Percentiles rank a stretch among this genome's conserved stretches.
Evolutionary conservation across 2,888 invertebrate genomes (phyloP).

Genomic region (Phengaris alcon): DNA sequence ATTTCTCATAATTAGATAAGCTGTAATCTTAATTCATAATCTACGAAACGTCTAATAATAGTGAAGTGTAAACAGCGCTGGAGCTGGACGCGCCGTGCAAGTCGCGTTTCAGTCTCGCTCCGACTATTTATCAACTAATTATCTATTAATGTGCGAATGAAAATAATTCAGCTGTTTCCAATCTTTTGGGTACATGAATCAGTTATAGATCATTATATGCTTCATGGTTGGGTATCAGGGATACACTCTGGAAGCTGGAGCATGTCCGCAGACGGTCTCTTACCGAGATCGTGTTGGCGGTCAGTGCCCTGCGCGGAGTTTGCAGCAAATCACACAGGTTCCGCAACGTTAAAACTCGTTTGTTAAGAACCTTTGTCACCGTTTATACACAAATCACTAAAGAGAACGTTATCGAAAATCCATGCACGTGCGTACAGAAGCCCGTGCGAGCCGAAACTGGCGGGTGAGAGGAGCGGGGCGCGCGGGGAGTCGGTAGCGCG

Average conservation of each 20-base stretch:
- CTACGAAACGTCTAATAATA: conserved; percentile 29
- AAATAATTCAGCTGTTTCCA: conserved; percentile 13
- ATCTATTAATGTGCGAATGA: not conserved
- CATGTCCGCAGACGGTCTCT: conserved; percentile 32
- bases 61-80: conserved; percentile 19
- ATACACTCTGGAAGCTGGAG: not conserved
- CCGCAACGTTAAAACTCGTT: conserved; percentile 25
- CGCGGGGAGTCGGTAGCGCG: conserved; percentile 30
- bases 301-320: conserved; percentile 51
- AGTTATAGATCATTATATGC: no score
- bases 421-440: conserved; percentile 22
- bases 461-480: conserved; percentile 28
- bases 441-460: conserved; percentile 30
- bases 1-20: conserved; percentile 41
- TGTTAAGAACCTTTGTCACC: conserved; percentile 29
- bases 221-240: not conserved
- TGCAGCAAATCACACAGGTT: conserved; percentile 32
- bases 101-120: not conserved
- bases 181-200: not conserved
- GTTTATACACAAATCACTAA: conserved; percentile 29
- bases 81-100: conserved; percentile 34
- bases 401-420: not conserved
- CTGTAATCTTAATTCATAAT: conserved; percentile 28
- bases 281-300: conserved; percentile 53
- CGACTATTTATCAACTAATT: conserved; percentile 1